These are phyloP conservation scores for Lepas anatifera DNA, from an alignment of 2,888 invertebrate genomes.

Conservation along the genomic window DNA sequence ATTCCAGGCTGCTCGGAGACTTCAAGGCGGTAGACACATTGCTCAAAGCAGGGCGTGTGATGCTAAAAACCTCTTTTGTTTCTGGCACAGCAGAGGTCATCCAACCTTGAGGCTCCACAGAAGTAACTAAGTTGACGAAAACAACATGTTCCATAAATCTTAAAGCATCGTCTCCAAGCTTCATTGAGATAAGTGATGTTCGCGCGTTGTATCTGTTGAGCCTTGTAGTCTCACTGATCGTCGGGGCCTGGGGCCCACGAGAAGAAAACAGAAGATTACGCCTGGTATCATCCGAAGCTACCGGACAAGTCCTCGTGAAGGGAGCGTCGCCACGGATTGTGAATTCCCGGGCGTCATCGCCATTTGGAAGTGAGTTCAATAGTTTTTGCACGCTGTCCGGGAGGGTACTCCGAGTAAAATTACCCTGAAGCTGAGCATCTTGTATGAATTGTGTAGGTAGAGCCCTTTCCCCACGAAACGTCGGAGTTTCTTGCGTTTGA, in stretches of 20 bases:
- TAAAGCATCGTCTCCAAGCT: not conserved
- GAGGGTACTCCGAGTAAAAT: too few species aligned
- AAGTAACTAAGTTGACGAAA: not conserved
- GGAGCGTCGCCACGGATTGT: not conserved
- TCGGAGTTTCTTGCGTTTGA: not conserved
- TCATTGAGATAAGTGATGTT: not conserved
- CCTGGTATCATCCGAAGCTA: not conserved
- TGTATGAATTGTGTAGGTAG: not conserved
- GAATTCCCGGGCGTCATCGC: not conserved
- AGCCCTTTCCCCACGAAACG: not conserved
- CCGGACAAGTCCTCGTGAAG: not conserved
- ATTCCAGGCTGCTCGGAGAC: too few species aligned
- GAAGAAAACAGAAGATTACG: not conserved
- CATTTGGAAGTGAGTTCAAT: not conserved
- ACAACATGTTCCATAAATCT: not conserved
- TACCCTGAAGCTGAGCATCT: not conserved
- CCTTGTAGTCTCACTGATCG: not conserved
- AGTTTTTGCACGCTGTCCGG: too few species aligned
- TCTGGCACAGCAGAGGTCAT: too few species aligned
- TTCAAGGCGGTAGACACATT: too few species aligned
- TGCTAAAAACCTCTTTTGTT: too few species aligned
- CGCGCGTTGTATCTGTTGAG: not conserved
- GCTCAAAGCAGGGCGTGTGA: too few species aligned
- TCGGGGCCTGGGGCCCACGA: not conserved
- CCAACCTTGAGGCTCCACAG: not conserved